phyloP scores from a whole-genome alignment of 2,888 invertebrate genomes.

The Gonocerus acuteangulatus region DNA sequence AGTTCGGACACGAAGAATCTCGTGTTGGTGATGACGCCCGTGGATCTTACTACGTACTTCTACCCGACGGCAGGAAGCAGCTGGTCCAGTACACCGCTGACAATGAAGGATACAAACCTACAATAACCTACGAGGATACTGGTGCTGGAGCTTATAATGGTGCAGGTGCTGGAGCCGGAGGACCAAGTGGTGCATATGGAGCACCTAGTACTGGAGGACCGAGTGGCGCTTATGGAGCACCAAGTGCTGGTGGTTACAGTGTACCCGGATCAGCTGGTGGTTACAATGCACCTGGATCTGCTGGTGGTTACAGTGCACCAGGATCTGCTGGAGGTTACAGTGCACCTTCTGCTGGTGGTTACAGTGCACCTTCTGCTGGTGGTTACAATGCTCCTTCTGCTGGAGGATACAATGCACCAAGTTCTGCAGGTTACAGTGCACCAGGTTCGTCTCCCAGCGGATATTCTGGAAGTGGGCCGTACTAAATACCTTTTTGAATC shows the following conservation, averaged over 20 bases:
- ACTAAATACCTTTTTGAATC: too few relatives aligned
- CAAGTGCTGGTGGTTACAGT: background rate
- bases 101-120: conserved; percentile 71
- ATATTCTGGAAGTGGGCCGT: background rate
- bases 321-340: conserved; percentile 6
- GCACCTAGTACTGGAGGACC: background rate
- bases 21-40: conserved; percentile 73
- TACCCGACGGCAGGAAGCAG: conserved; percentile 81
- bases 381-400: conserved; percentile 34
- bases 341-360: conserved; percentile 34
- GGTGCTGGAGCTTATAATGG: too few relatives aligned
- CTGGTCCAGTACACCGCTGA: conserved; percentile 79
- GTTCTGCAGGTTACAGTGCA: background rate
- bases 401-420: background rate
- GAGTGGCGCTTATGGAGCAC: conserved; percentile 3
- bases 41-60: conserved; percentile 77
- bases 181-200: too few relatives aligned
- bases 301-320: background rate
- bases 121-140: conserved; percentile 65
- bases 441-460: too few relatives aligned
- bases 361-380: conserved; percentile 38
- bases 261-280: conserved; percentile 8
- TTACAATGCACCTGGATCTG: too few relatives aligned
- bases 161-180: conserved; percentile 30
- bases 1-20: conserved; percentile 76